Percentiles rank a stretch among this genome's conserved stretches.
phyloP scores from a whole-genome alignment of 1,140 invertebrate genomes.

The Micrasema longulum region DNA sequence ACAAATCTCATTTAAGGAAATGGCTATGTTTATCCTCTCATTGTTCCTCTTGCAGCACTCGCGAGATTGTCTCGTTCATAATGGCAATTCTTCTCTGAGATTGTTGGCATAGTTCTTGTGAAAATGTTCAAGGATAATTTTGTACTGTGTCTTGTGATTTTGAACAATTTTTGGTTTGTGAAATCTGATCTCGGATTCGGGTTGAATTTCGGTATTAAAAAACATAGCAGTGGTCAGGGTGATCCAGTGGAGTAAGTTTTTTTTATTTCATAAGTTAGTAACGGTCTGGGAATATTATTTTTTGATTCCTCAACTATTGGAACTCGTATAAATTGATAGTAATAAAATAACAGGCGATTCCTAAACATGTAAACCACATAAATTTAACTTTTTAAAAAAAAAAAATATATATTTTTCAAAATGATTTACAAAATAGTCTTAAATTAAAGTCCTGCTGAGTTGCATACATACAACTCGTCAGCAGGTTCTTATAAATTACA shows the following conservation, averaged over 20 bases:
- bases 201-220: neutral
- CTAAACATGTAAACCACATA: too few relatives aligned
- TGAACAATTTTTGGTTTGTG: slow-evolving; percentile 27
- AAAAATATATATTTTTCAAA: too few relatives aligned
- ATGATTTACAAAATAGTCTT: too few relatives aligned
- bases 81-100: neutral
- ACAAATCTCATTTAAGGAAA: slow-evolving; percentile 11
- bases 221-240: neutral
- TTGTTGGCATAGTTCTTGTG: neutral
- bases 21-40: neutral
- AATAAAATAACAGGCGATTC: too few relatives aligned
- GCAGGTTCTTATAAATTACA: too few relatives aligned
- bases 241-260: slow-evolving; percentile 6
- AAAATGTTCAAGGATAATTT: slow-evolving; percentile 29
- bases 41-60: neutral
- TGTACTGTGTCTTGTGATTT: slow-evolving; percentile 26
- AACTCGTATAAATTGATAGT: too few relatives aligned
- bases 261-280: too few relatives aligned
- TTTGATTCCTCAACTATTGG: too few relatives aligned
- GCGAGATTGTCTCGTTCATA: neutral
- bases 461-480: too few relatives aligned
- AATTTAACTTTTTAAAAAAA: too few relatives aligned
- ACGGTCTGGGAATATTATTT: too few relatives aligned
- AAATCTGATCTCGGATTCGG: slow-evolving; percentile 25
- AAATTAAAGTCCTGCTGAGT: too few relatives aligned